Conservation (phyloP, 2,888 invertebrate genomes). For the Idaea straminata region DNA sequence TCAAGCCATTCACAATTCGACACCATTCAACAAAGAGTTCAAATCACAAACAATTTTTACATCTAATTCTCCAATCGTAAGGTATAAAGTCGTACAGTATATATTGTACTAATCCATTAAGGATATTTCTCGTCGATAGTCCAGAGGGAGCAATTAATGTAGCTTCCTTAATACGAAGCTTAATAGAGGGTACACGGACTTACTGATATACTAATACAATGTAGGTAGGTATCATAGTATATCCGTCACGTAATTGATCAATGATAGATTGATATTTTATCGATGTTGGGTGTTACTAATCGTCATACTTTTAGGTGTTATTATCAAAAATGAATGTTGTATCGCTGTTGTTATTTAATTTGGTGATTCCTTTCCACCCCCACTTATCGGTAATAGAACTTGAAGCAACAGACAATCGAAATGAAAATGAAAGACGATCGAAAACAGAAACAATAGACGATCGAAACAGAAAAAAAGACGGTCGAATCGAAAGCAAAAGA, state of each 20-base stretch:
- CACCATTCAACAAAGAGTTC: slow-evolving; percentile 14
- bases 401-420: no score
- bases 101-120: slow-evolving; percentile 20
- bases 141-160: slow-evolving; percentile 19
- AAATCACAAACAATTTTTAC: slow-evolving; percentile 7
- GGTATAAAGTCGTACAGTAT: slow-evolving; percentile 3
- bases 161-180: slow-evolving; percentile 15
- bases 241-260: slow-evolving; percentile 10
- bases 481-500: no score
- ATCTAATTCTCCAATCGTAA: background rate
- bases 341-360: no score
- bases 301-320: no score
- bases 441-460: no score
- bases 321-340: no score
- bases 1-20: background rate
- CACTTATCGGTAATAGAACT: no score
- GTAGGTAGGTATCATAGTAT: background rate
- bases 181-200: slow-evolving; percentile 1
- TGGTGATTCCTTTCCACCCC: no score
- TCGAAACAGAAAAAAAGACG: no score
- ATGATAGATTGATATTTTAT: slow-evolving; percentile 24
- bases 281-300: background rate
- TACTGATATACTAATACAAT: background rate
- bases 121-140: slow-evolving; percentile 16
- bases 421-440: no score